Conservation (phyloP, 2,797 vertebrate genomes). For the Peromyscus attwateri region DNA sequence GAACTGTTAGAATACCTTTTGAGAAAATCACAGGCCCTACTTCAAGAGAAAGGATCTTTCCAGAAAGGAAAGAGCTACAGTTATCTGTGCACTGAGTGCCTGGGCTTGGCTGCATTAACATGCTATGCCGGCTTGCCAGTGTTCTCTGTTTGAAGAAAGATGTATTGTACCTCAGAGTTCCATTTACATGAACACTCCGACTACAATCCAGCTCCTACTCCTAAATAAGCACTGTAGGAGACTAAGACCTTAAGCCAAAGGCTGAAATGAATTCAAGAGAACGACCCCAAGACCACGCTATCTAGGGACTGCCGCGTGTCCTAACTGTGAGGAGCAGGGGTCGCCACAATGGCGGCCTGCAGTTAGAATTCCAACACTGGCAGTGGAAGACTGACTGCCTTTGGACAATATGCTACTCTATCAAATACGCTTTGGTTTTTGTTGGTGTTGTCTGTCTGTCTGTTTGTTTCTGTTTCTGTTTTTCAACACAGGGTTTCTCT, state of each 20-base stretch:
- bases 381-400: slow-evolving; percentile 35
- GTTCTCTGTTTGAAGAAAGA: slow-evolving; percentile 57
- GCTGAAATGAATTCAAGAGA: slow-evolving; percentile 68
- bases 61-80: slow-evolving; percentile 51
- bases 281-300: slow-evolving; percentile 56
- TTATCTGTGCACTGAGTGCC: neutral
- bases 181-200: slow-evolving; percentile 58
- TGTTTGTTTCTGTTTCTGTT: neutral
- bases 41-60: slow-evolving; percentile 12
- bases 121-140: neutral
- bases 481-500: neutral
- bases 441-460: neutral
- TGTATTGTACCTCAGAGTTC: slow-evolving; percentile 31
- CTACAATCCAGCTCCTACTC: slow-evolving; percentile 60
- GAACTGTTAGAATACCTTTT: neutral
- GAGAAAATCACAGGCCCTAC: slow-evolving; percentile 11
- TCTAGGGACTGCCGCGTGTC: slow-evolving; percentile 48
- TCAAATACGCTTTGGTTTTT: neutral
- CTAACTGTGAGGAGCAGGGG: slow-evolving; percentile 70
- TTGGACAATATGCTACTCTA: neutral
- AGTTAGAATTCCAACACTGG: slow-evolving; percentile 31
- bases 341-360: neutral
- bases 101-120: slow-evolving; percentile 15
- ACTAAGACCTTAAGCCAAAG: slow-evolving; percentile 62
- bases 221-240: slow-evolving; percentile 41